Conservation (phyloP, 2,888 invertebrate genomes). For the Pterostichus madidus region DNA sequence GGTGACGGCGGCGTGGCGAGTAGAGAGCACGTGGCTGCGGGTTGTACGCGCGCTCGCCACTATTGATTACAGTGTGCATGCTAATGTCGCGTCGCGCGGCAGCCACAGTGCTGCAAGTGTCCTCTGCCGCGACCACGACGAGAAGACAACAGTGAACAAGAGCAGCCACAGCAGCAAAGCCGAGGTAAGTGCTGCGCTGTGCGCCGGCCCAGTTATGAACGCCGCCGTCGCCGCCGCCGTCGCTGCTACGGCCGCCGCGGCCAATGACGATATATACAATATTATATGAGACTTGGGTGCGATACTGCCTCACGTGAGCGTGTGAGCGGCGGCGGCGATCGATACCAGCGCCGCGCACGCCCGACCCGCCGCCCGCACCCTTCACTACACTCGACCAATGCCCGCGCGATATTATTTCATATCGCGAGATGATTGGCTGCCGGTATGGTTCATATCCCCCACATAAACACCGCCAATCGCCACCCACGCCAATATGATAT, state of each 20-base stretch:
- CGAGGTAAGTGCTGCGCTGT: constrained; percentile 50
- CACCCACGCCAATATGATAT: constrained; percentile 74
- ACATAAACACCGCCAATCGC: constrained; percentile 74
- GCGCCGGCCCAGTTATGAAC: too few species aligned
- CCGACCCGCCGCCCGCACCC: constrained; percentile 73
- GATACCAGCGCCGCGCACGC: constrained; percentile 69
- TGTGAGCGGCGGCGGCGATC: constrained; percentile 27
- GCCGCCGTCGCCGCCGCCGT: not conserved
- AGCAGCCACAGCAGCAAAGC: constrained; percentile 52
- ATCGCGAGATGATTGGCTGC: constrained; percentile 80
- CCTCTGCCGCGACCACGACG: constrained; percentile 60
- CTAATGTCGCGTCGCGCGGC: constrained; percentile 73
- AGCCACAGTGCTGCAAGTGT: constrained; percentile 67
- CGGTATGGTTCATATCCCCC: constrained; percentile 76
- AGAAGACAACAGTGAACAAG: constrained; percentile 41
- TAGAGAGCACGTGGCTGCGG: constrained; percentile 22
- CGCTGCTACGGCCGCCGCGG: constrained; percentile 66
- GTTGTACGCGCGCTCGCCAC: constrained; percentile 66
- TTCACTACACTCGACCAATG: constrained; percentile 78
- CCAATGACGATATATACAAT: constrained; percentile 75
- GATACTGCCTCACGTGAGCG: constrained; percentile 72
- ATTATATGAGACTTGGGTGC: constrained; percentile 74
- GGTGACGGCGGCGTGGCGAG: not conserved
- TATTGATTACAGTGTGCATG: constrained; percentile 76
- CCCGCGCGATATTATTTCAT: constrained; percentile 82